Conservation (phyloP, 2,888 invertebrate species). For the Anoncus sp. region DNA sequence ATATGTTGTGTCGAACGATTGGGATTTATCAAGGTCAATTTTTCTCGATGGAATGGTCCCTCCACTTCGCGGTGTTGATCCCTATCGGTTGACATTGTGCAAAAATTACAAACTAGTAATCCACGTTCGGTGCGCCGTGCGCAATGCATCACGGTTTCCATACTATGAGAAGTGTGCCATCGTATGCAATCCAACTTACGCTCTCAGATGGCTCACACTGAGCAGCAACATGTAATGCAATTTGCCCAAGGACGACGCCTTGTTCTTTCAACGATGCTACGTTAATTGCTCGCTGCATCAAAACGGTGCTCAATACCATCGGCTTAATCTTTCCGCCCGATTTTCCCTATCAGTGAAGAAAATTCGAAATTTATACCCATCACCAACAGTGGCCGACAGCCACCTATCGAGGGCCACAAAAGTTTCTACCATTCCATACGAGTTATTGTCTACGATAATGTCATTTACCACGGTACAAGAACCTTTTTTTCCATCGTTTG, state of each 20-base stretch:
- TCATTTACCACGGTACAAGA: no score
- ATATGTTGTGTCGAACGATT: no score
- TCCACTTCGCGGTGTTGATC: slow-evolving; percentile 6
- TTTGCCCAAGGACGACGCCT: no score
- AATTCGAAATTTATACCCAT: no score
- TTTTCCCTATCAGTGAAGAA: no score
- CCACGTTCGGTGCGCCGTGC: not conserved
- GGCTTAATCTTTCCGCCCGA: not conserved
- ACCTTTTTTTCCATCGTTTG: no score
- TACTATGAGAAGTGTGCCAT: slow-evolving; percentile 10
- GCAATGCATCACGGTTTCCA: slow-evolving; percentile 3
- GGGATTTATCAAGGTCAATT: not conserved
- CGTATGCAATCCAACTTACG: slow-evolving; percentile 11
- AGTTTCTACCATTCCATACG: no score
- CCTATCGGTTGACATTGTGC: slow-evolving; percentile 1
- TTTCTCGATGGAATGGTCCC: not conserved
- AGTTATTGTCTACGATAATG: not conserved
- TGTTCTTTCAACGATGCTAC: no score
- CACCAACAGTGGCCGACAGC: no score
- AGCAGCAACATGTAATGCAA: no score
- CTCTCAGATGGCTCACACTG: not conserved
- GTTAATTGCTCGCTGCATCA: not conserved
- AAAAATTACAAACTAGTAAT: slow-evolving; percentile 2
- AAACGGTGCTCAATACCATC: not conserved
- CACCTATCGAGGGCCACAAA: no score